Conservation (phyloP, 2,113 vertebrate genomes). For the Cottus gobio region DNA sequence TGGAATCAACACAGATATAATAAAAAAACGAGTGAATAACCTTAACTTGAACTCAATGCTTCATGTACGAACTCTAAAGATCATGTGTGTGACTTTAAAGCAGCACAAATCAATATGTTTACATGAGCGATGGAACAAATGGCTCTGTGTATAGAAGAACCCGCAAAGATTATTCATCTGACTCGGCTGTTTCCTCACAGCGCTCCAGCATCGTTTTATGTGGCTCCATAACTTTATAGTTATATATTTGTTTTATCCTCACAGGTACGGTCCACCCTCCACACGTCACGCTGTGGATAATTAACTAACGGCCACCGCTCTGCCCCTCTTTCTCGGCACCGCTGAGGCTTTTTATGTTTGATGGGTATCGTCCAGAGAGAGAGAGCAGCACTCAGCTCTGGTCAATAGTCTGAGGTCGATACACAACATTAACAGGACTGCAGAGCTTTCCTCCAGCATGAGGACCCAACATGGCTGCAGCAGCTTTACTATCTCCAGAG, state of each 20-base stretch:
- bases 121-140: not conserved
- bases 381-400: constrained; percentile 31
- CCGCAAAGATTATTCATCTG: not conserved
- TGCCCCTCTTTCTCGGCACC: constrained; percentile 5
- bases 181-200: not conserved
- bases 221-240: not conserved
- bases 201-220: not conserved
- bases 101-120: too few relatives aligned
- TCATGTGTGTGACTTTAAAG: too few relatives aligned
- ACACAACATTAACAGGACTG: constrained; percentile 33
- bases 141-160: not conserved
- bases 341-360: constrained; percentile 1
- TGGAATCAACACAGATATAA: not conserved
- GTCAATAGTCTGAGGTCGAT: constrained; percentile 42
- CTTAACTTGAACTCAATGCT: not conserved
- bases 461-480: not conserved
- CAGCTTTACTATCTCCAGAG: not conserved
- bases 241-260: not conserved
- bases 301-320: constrained; percentile 60
- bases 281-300: constrained; percentile 54
- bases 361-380: constrained; percentile 17
- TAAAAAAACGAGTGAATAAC: not conserved
- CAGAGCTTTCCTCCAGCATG: not conserved
- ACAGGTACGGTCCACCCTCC: too few relatives aligned
- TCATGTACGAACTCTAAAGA: not conserved